phyloP scores from a whole-genome alignment of 53 echinoderm and acorn worm species.

The Astropecten irregularis region DNA sequence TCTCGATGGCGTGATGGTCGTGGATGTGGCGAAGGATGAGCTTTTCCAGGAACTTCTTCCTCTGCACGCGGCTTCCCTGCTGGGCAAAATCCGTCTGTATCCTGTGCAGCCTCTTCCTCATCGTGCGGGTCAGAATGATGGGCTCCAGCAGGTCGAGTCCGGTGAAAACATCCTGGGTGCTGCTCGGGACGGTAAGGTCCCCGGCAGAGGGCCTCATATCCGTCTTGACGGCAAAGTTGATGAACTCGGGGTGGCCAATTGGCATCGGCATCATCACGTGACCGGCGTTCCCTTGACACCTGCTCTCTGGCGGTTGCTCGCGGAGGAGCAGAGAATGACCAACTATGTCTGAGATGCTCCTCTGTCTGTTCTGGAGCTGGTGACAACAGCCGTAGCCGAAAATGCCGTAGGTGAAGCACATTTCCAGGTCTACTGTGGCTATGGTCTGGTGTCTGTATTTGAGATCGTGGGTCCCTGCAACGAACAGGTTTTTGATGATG shows the following conservation, averaged over 20 bases:
- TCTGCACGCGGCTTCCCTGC: constrained; percentile 56
- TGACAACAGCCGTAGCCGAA: constrained; percentile 94
- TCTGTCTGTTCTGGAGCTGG: constrained; percentile 89
- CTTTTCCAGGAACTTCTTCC: constrained; percentile 81
- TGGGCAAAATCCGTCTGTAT: constrained; percentile 70
- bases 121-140: constrained; percentile 64
- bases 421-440: constrained; percentile 76
- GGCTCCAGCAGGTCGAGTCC: constrained; percentile 72
- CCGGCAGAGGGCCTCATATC: constrained; percentile 59
- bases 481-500: constrained; percentile 84
- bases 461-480: constrained; percentile 81
- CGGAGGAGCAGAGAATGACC: constrained; percentile 87
- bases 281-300: constrained; percentile 71
- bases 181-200: background rate
- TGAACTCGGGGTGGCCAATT: constrained; percentile 81
- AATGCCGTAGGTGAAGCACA: constrained; percentile 93
- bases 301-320: constrained; percentile 70
- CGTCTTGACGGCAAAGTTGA: constrained; percentile 72
- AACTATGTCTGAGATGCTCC: constrained; percentile 70
- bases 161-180: constrained; percentile 48
- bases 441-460: constrained; percentile 69
- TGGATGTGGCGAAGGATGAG: constrained; percentile 72
- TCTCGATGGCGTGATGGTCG: constrained; percentile 51
- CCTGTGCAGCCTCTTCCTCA: constrained; percentile 77
- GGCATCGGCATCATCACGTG: constrained; percentile 80